These are phyloP conservation scores for Pseudococcus viburni DNA, from an alignment of 2,888 invertebrate genomes.

Conservation along the genomic window DNA sequence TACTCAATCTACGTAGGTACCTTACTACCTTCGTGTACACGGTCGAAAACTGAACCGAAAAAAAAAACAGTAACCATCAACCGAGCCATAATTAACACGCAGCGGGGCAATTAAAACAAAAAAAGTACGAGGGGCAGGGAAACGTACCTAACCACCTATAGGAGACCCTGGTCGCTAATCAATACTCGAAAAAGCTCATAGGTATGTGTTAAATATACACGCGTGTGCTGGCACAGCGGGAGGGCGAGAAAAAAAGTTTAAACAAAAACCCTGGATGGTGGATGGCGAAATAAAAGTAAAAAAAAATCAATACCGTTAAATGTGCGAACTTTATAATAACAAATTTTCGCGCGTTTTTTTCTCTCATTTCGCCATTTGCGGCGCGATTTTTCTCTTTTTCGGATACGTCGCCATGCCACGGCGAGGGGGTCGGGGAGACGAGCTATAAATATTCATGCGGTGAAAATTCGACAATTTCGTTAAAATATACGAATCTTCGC, in stretches of 20 bases:
- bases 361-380: background rate
- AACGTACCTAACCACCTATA: background rate
- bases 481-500: constrained; percentile 38
- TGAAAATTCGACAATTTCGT: constrained; percentile 47
- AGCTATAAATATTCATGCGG: constrained; percentile 47
- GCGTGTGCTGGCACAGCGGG: background rate
- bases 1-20: constrained; percentile 32
- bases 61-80: background rate
- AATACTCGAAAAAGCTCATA: constrained; percentile 26
- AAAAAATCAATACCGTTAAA: constrained; percentile 55
- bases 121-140: background rate
- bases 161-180: background rate
- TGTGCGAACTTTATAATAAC: constrained; percentile 58
- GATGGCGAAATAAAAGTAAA: constrained; percentile 34
- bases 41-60: background rate
- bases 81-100: constrained; percentile 10
- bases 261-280: constrained; percentile 22
- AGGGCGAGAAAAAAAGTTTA: constrained; percentile 30
- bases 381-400: constrained; percentile 28
- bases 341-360: constrained; percentile 47
- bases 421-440: background rate
- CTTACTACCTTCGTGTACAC: background rate
- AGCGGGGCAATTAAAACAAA: constrained; percentile 6
- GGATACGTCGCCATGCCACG: background rate
- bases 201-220: constrained; percentile 45